These are phyloP conservation scores for Epinotia brunnichana DNA, from an alignment of 2,888 invertebrate species.

Conservation along the genomic window DNA sequence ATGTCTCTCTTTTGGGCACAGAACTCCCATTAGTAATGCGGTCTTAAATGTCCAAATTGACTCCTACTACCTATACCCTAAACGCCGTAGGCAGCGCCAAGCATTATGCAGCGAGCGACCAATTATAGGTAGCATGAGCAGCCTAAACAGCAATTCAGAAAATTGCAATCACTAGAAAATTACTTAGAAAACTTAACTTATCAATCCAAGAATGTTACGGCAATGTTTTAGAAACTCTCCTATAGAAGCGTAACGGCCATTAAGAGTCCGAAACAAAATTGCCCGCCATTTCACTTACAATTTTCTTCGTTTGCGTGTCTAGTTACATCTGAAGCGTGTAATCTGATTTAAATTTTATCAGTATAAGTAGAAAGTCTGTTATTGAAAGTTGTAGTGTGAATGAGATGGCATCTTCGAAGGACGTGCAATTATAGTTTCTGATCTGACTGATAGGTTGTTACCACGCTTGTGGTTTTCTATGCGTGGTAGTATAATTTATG, in stretches of 20 bases:
- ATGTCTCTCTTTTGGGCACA: too few relatives aligned
- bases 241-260: conserved; percentile 42
- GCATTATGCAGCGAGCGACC: background rate
- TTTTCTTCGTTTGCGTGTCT: conserved; percentile 38
- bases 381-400: background rate
- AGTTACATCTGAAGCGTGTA: conserved; percentile 23
- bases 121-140: background rate
- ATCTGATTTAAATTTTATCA: conserved; percentile 24
- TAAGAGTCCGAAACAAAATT: conserved; percentile 42
- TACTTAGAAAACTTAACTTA: conserved; percentile 24
- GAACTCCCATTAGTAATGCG: too few relatives aligned
- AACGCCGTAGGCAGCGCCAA: too few relatives aligned
- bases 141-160: background rate
- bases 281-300: conserved; percentile 40
- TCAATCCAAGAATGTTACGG: conserved; percentile 33
- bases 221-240: conserved; percentile 43
- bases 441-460: conserved; percentile 23
- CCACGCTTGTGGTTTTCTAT: conserved; percentile 15
- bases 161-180: conserved; percentile 11
- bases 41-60: background rate
- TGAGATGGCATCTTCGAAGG: conserved; percentile 32
- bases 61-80: too few relatives aligned
- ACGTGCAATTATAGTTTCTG: conserved; percentile 21
- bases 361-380: conserved; percentile 17
- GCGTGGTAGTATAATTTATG: conserved; percentile 14